These are phyloP conservation scores for Hirtodrosophila alboralis DNA, from an alignment of 2,888 invertebrate genomes.

Conservation along the genomic window DNA sequence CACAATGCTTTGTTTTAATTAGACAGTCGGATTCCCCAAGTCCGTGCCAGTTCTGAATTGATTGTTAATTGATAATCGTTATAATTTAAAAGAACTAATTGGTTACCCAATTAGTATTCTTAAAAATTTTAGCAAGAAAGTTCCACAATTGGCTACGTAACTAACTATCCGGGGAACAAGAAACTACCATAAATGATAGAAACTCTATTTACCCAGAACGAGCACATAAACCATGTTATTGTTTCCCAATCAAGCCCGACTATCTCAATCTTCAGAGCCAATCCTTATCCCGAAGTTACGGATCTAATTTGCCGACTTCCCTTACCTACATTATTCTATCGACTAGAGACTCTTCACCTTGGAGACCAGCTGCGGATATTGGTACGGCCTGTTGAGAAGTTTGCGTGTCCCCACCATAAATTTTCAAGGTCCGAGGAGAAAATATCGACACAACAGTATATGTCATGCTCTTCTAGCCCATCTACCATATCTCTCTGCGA, in stretches of 20 bases:
- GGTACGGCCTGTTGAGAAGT: not conserved
- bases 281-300: constrained; percentile 87
- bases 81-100: constrained; percentile 46
- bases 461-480: constrained; percentile 29
- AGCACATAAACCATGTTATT: constrained; percentile 80
- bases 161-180: constrained; percentile 52
- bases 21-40: constrained; percentile 37
- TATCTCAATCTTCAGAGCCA: constrained; percentile 84
- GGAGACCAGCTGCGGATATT: constrained; percentile 88
- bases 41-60: constrained; percentile 84
- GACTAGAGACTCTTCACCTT: constrained; percentile 81
- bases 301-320: constrained; percentile 87
- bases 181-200: constrained; percentile 37
- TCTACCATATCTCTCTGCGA: not conserved
- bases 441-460: not conserved
- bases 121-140: constrained; percentile 59
- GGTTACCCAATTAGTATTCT: constrained; percentile 33
- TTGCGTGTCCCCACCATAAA: not conserved
- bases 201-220: constrained; percentile 60
- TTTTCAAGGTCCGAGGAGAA: no score
- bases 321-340: constrained; percentile 87
- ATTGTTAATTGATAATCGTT: constrained; percentile 84
- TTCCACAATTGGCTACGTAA: constrained; percentile 57
- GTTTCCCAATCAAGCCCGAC: constrained; percentile 54
- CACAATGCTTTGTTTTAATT: constrained; percentile 75